Evolutionary conservation across 2,888 invertebrate species (phyloP).

Genomic region (Mythimna lalbum): DNA sequence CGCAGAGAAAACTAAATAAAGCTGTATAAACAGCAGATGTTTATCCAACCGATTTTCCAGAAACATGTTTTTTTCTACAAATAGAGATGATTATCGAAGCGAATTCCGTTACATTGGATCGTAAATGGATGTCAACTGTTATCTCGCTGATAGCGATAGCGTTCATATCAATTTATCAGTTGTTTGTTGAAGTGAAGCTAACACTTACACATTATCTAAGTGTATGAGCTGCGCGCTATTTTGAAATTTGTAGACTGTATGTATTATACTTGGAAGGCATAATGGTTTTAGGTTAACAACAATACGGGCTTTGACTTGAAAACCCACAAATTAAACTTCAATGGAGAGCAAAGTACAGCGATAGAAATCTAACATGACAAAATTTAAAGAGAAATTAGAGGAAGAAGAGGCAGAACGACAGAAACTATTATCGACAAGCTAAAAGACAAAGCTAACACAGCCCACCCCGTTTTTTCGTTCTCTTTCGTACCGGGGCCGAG

Average conservation of each 20-base stretch:
- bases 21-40: slow-evolving; percentile 31
- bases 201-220: slow-evolving; percentile 56
- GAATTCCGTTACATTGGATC: slow-evolving; percentile 60
- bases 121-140: slow-evolving; percentile 67
- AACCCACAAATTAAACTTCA: too few relatives aligned
- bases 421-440: not conserved
- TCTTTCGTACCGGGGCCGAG: too few relatives aligned
- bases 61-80: slow-evolving; percentile 51
- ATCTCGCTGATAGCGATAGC: slow-evolving; percentile 66
- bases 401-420: not conserved
- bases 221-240: slow-evolving; percentile 39
- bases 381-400: not conserved
- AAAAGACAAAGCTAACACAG: not conserved
- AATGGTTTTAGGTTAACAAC: not conserved
- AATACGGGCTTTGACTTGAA: too few relatives aligned
- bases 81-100: slow-evolving; percentile 60
- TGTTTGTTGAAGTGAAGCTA: slow-evolving; percentile 70
- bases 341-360: too few relatives aligned
- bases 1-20: slow-evolving; percentile 30
- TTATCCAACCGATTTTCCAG: slow-evolving; percentile 34
- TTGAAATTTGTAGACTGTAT: slow-evolving; percentile 33
- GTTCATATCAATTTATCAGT: slow-evolving; percentile 70
- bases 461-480: too few relatives aligned
- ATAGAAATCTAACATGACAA: not conserved
- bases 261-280: not conserved